phyloP scores from a whole-genome alignment of 2,888 invertebrate genomes.

The Pterostichus madidus region DNA sequence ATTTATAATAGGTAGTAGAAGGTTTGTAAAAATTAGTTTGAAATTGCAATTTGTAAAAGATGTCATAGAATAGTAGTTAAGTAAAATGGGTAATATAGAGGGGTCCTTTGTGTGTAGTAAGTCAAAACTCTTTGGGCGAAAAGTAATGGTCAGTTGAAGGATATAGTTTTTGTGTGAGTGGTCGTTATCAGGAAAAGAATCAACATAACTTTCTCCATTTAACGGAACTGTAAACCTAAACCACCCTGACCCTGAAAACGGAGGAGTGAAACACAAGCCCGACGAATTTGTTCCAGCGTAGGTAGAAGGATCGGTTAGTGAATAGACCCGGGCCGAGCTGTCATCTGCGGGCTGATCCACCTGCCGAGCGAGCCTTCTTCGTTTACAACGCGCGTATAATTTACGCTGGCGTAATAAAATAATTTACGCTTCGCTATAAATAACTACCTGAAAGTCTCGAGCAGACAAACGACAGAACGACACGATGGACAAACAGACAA shows the following conservation, averaged over 20 bases:
- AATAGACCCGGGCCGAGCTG: neutral
- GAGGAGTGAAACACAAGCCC: constrained; percentile 8
- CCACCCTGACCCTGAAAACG: constrained; percentile 18
- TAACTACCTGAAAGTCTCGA: constrained; percentile 69
- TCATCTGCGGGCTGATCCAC: constrained; percentile 52
- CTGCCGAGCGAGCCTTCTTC: constrained; percentile 60
- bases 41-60: neutral
- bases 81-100: neutral
- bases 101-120: constrained; percentile 10
- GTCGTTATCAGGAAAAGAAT: constrained; percentile 50
- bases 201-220: constrained; percentile 55
- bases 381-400: constrained; percentile 73
- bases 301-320: constrained; percentile 15
- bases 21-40: neutral
- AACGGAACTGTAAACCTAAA: constrained; percentile 34
- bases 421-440: constrained; percentile 73
- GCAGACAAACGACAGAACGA: constrained; percentile 1
- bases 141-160: constrained; percentile 38
- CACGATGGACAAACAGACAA: constrained; percentile 51
- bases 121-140: constrained; percentile 11
- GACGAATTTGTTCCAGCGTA: constrained; percentile 44
- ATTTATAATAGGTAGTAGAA: neutral
- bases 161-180: constrained; percentile 32
- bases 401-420: constrained; percentile 74
- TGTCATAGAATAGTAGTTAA: neutral